These are phyloP conservation scores for Pseudomyrmex gracilis DNA, from an alignment of 1,140 invertebrate species.

Conservation along the genomic window DNA sequence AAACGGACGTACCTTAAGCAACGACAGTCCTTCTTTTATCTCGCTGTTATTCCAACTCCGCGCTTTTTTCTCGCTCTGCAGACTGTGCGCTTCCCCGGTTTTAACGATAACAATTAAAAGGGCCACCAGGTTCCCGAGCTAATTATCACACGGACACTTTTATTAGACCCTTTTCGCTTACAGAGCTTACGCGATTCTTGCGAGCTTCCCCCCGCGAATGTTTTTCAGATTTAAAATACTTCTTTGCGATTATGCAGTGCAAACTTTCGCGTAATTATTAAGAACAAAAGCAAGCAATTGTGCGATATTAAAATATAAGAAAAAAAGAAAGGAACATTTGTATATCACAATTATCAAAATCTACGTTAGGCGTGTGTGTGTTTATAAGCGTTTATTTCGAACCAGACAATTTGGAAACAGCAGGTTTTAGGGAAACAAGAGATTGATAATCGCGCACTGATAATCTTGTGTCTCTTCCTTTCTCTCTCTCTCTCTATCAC, in stretches of 20 bases:
- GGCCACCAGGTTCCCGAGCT: slow-evolving; percentile 68
- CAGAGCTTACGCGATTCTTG: slow-evolving; percentile 7
- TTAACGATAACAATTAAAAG: slow-evolving; percentile 82
- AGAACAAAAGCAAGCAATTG: background rate
- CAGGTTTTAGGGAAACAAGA: slow-evolving; percentile 39
- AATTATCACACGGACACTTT: slow-evolving; percentile 79
- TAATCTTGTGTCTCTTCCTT: slow-evolving; percentile 13
- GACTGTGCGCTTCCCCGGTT: slow-evolving; percentile 63
- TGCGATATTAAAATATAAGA: background rate
- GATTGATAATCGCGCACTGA: slow-evolving; percentile 11
- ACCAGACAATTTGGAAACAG: background rate
- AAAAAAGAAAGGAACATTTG: background rate
- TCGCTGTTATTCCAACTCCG: slow-evolving; percentile 77
- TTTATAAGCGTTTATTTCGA: no score
- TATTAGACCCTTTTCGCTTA: slow-evolving; percentile 71
- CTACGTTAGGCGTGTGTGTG: background rate
- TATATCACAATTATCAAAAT: no score
- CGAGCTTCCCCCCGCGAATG: slow-evolving; percentile 32
- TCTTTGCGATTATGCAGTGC: background rate
- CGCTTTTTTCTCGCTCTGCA: slow-evolving; percentile 57
- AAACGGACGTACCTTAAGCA: slow-evolving; percentile 78
- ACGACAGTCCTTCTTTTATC: slow-evolving; percentile 76
- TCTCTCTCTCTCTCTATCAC: background rate
- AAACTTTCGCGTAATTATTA: background rate
- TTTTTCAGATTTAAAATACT: background rate